A percentile compares a stretch with the other conserved stretches of the same genome.
phyloP scores from a whole-genome alignment of 2,797 vertebrate species.

The Loris lydekkerianus region DNA sequence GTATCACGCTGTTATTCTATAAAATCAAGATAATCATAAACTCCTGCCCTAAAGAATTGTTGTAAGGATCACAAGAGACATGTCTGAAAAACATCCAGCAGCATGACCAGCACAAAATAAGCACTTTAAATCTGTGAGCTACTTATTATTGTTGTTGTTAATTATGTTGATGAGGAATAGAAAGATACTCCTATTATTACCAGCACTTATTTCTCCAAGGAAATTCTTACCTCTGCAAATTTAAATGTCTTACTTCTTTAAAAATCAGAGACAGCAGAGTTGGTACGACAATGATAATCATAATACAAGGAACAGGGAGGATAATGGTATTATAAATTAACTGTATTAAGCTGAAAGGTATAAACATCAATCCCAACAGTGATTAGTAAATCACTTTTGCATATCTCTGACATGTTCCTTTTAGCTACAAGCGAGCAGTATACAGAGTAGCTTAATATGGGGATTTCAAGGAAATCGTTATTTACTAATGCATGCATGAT shows the following conservation, averaged over 20 bases:
- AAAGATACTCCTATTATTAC: conserved; percentile 53
- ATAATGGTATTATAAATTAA: conserved; percentile 62
- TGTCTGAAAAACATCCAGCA: conserved; percentile 56
- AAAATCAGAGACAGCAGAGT: conserved; percentile 60
- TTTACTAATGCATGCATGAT: conserved; percentile 50
- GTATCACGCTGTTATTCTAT: conserved; percentile 21
- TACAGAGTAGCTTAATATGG: conserved; percentile 8
- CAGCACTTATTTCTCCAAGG: conserved; percentile 46
- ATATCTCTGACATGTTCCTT: neutral
- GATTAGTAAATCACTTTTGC: conserved; percentile 58
- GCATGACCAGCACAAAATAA: conserved; percentile 39
- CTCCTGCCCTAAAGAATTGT: neutral
- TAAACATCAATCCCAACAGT: conserved; percentile 49
- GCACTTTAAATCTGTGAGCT: conserved; percentile 49
- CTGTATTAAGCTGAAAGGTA: conserved; percentile 25
- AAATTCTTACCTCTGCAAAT: conserved; percentile 69
- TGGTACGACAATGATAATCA: conserved; percentile 4
- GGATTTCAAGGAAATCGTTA: conserved; percentile 53
- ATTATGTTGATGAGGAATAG: conserved; percentile 24
- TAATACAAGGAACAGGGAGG: conserved; percentile 37
- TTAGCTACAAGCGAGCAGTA: conserved; percentile 24
- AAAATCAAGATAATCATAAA: conserved; percentile 55
- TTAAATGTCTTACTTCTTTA: conserved; percentile 28
- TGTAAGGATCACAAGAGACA: conserved; percentile 33
- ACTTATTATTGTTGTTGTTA: conserved; percentile 31